Conservation (phyloP, 2,113 vertebrate species). For the Pelmatolapia mariae region DNA sequence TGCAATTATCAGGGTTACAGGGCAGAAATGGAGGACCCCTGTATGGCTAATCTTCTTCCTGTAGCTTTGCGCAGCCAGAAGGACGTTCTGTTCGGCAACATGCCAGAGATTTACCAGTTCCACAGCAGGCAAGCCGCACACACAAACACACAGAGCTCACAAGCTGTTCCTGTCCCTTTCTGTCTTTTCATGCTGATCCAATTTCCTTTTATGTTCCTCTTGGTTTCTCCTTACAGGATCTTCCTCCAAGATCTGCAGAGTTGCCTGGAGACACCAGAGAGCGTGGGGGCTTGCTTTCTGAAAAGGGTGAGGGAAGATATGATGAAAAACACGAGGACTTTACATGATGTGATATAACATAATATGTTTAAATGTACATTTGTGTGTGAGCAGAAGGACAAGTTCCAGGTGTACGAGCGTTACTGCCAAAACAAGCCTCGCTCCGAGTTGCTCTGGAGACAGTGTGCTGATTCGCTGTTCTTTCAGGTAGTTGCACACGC, state of each 20-base stretch:
- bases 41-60: slow-evolving; percentile 82
- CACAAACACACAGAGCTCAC: not conserved
- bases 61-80: slow-evolving; percentile 83
- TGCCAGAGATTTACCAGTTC: slow-evolving; percentile 95
- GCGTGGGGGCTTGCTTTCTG: slow-evolving; percentile 87
- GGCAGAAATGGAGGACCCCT: slow-evolving; percentile 93
- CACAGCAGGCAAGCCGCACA: slow-evolving; percentile 81
- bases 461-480: slow-evolving; percentile 86
- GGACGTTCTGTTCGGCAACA: slow-evolving; percentile 94
- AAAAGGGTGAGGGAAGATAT: slow-evolving; percentile 78
- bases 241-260: slow-evolving; percentile 89
- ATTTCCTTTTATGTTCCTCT: not conserved
- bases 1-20: slow-evolving; percentile 83
- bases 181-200: not conserved
- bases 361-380: not conserved
- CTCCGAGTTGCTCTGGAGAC: slow-evolving; percentile 89
- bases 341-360: not conserved
- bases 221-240: slow-evolving; percentile 70
- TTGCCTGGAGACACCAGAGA: slow-evolving; percentile 84
- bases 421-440: slow-evolving; percentile 97
- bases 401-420: slow-evolving; percentile 95
- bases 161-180: slow-evolving; percentile 1
- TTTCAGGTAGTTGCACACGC: slow-evolving; percentile 79
- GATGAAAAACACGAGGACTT: not conserved
- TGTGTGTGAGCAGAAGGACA: slow-evolving; percentile 76